phyloP scores from a whole-genome alignment of 2,888 invertebrate genomes.

The Limnephilus lunatus region DNA sequence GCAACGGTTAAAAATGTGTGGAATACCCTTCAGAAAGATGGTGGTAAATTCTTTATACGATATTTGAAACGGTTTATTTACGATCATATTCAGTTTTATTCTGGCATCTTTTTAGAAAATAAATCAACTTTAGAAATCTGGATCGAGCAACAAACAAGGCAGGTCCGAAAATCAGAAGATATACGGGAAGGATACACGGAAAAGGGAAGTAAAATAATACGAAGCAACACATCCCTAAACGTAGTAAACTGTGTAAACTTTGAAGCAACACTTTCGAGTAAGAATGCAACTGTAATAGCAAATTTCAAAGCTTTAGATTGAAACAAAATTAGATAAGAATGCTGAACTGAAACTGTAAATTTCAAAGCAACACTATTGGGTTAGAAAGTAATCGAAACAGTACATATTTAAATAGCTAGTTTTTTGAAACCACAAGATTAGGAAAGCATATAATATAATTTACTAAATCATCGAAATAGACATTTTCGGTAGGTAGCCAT shows the following conservation, averaged over 20 bases:
- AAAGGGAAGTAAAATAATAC: not conserved
- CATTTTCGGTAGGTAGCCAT: not conserved
- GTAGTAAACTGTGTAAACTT: not conserved
- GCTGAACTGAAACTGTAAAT: not conserved
- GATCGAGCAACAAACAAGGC: not conserved
- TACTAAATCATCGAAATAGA: not conserved
- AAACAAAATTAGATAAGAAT: too few species aligned
- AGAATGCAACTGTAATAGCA: not conserved
- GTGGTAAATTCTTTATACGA: not conserved
- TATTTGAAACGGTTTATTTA: not conserved
- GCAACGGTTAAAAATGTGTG: not conserved
- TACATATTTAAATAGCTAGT: not conserved
- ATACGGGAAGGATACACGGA: not conserved
- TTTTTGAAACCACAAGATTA: not conserved
- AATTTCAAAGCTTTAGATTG: too few species aligned
- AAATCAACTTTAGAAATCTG: not conserved
- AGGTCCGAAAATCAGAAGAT: not conserved
- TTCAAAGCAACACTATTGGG: not conserved
- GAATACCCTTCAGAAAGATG: not conserved
- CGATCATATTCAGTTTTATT: not conserved
- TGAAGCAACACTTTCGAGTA: not conserved
- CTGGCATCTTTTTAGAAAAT: not conserved
- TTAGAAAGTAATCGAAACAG: not conserved
- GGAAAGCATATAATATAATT: not conserved
- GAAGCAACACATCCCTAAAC: not conserved